Base-by-base conservation (phyloP, 2,797 vertebrate species). In the Pelodytes ibericus region DNA sequence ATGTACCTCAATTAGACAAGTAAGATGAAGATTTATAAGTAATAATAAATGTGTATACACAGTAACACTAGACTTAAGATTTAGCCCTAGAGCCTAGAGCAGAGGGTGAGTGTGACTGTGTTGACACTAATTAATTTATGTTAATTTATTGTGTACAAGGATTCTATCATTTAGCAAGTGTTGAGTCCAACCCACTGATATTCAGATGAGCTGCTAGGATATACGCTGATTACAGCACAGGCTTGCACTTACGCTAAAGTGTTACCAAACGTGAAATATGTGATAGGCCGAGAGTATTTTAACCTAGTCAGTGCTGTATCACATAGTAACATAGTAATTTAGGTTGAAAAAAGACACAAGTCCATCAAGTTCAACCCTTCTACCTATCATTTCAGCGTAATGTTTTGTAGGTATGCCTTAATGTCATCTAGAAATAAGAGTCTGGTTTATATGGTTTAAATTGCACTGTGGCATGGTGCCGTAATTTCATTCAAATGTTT, bases 61-160 rank as follows among this genome's bases (percentile, higher is more conserved):
- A 75, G 64, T 39, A 47, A 62, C 73, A 47, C 71, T 29, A 72
- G 51, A 51, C 62, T 72, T 51, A 39, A 72, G 62, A 78, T 44
- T 66, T 53, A 78, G 75, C 75, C 75, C 69, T 66, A 67, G 62
- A 72, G 75, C 70, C 41, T 68, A 53, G 70, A 72, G 67, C 57
- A 26, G 63, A 66, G 68, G 75, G 63, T 63, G 67, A 31, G 41
- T 67, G 69, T 78, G 22, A 66, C 70, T 78, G 76, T 78, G 76
- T 78, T 78, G 76, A 72, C 76, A 72, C 76, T 78, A 78, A 78
- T 78, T 78, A 72, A 78, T 78, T 78, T 72, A 78, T 78, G 76
- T 78, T 78, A 72, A 78, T 78, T 78, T 78, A 78, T 78, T 72
- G 76, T 78, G 76, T 78, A 78, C 75, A 78, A 71, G 75, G 75